Percentiles rank a stretch among this genome's conserved stretches.
Conservation (phyloP, 2,113 vertebrate genomes). For the Saguinus midas region DNA sequence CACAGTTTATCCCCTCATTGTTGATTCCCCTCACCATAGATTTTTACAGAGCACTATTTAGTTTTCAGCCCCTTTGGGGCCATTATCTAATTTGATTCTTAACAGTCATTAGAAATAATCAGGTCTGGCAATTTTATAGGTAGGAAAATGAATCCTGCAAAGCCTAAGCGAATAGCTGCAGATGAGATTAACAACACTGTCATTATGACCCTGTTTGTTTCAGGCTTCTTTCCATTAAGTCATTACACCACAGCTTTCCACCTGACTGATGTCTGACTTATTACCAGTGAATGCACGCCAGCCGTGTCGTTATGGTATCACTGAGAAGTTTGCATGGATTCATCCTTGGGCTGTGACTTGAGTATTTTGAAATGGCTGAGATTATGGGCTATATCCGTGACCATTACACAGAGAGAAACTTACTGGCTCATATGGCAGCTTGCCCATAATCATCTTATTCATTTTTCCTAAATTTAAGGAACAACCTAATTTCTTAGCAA, state of each 20-base stretch:
- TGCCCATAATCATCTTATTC: neutral
- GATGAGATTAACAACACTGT: neutral
- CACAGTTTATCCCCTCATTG: neutral
- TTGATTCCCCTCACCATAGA: neutral
- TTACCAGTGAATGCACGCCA: neutral
- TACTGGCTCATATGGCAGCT: neutral
- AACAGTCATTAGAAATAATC: neutral
- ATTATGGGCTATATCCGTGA: neutral
- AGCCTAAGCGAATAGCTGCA: neutral
- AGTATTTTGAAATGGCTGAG: neutral
- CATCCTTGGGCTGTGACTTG: neutral
- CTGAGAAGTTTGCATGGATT: neutral
- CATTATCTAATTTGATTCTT: neutral
- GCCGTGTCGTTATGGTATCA: accelerated
- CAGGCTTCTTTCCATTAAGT: neutral
- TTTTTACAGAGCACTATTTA: neutral
- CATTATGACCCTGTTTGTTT: neutral
- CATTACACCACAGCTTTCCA: neutral
- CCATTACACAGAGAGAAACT: neutral
- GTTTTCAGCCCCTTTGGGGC: neutral
- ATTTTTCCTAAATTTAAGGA: neutral
- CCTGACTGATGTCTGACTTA: neutral
- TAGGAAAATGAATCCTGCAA: neutral
- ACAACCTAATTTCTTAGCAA: neutral
- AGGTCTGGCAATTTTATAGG: neutral